Base-by-base conservation (phyloP, 2,113 vertebrate species). In the Albula glossodonta region DNA sequence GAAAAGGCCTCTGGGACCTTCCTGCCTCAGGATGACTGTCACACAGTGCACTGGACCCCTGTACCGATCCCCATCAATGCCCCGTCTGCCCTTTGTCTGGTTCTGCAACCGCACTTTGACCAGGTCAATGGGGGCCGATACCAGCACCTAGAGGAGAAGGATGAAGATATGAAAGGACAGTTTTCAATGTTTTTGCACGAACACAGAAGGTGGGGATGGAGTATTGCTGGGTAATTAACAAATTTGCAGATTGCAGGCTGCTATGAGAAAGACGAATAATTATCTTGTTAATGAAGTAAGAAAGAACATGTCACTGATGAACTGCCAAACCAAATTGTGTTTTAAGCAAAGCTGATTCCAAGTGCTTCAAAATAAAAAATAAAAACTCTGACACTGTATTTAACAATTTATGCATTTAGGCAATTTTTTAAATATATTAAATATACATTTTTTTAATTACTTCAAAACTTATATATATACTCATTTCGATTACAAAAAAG, bases 31-130 rank as follows among this genome's bases (percentile, higher is more conserved):
- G 85, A 97, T 96, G 87, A 90, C 86, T 1, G 89, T 41, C 0
- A 94, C 89, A 48, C 97, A 97, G 89, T 96, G 95, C 81, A 94
- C 0, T 0, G 96, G 94, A 0, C 97, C 96, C 5, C 86, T 89
- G 90, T 96, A 97, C 22, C 78, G 89, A 2, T 84, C 2, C 0
- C 83, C 17, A 84, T 51, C 17, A 41, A 25, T 25, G 66, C 85
- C 0, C 1, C 82, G 77, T 12, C 83, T 0, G 3, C 63, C 63
- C 1, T 66, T 0, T n/a, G 88, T 94, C 88, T 96, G 96, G 88
- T 94, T 96, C 93, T 97, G 97, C 22, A 97, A 90, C 13, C 96
- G 95, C 77, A 97, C 96, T 92, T 97, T 97, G 89, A 97, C 94
- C 90, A 97, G 94, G 90, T 97, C 97, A 3, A 95, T 91, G 6